Evolutionary conservation across 2,797 vertebrate genomes (phyloP).

Genomic region (Acestrorhynchus altus): DNA sequence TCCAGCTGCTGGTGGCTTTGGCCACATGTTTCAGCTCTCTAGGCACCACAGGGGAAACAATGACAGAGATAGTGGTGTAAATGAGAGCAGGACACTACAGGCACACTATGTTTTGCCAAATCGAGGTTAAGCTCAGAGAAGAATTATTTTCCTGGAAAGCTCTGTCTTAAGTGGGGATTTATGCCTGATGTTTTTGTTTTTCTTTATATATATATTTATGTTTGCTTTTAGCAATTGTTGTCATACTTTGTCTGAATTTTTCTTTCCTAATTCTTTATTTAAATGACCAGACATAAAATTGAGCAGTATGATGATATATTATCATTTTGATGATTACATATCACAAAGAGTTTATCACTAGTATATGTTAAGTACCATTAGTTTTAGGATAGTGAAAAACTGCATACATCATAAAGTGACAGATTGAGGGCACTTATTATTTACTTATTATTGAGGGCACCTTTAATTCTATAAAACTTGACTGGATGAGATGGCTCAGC

Average conservation of each 20-base stretch:
- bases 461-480: too few species aligned
- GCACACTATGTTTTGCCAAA: slow-evolving; percentile 33
- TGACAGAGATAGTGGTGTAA: slow-evolving; percentile 21
- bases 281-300: too few species aligned
- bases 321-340: too few species aligned
- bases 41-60: background rate
- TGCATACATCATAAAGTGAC: too few species aligned
- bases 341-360: too few species aligned
- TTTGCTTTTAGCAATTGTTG: background rate
- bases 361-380: too few species aligned
- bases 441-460: too few species aligned
- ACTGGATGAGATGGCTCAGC: background rate
- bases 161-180: slow-evolving; percentile 27
- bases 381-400: too few species aligned
- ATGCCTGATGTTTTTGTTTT: slow-evolving; percentile 10
- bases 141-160: slow-evolving; percentile 25
- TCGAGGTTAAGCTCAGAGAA: slow-evolving; percentile 32
- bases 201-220: slow-evolving; percentile 30
- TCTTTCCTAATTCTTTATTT: too few species aligned
- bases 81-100: slow-evolving; percentile 23
- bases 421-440: too few species aligned
- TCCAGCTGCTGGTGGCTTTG: slow-evolving; percentile 38
- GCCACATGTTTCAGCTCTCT: slow-evolving; percentile 18
- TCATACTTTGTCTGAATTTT: too few species aligned
- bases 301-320: too few species aligned